Evolutionary conservation across 2,113 vertebrate genomes (phyloP), one percentile per base, ranked within the genome.

Genomic region (Psephotus haematonotus): DNA sequence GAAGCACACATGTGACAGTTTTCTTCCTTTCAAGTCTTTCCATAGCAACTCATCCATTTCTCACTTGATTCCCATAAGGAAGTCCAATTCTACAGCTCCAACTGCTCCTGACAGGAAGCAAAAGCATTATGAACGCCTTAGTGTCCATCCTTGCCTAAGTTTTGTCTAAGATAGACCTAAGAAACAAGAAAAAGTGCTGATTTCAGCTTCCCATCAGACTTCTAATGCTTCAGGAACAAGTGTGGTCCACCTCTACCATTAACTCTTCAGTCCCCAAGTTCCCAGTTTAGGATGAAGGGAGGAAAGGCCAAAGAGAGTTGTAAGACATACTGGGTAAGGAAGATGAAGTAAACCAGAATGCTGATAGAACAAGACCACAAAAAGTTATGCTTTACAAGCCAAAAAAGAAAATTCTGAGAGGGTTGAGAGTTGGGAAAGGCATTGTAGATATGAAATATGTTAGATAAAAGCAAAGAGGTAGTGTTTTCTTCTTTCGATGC

Each of bases 181-280:
- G 46, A 60, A 55, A 43, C 14, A 49, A 64, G 33, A 52, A 85
- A 60, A 10, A 71, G 39, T 4, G 29, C 39, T 88, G 44, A 80
- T 47, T 83, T 74, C 39, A 82, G 46, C 76, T 72, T 92, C 72
- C 71, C 24, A 22, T 28, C 18, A 27, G 24, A 28, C 22, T 71
- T 53, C 47, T 22, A 46, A 37, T 3, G 31, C 57, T 86, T 13
- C 31, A 64, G 57, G 27, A 70, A 3, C 16, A 39, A n/a, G 13
- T 2, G 1, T 29, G 35, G 43, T 44, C 35, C 0, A 1, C 24
- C 47, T 72, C 84, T 72, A 44, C 18, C 2, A 1, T 20, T 80
- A 43, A 33, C 29, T 35, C 43, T 35, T 83, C n/a, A 16, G 24
- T 29, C 7, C 33, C 13, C 27, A 47, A 39, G 31, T 28, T 60